Evolutionary conservation across 37 sponge, comb jelly and placozoan genomes (phyloP).

Genomic region (Halisarca cf. caerulea): DNA sequence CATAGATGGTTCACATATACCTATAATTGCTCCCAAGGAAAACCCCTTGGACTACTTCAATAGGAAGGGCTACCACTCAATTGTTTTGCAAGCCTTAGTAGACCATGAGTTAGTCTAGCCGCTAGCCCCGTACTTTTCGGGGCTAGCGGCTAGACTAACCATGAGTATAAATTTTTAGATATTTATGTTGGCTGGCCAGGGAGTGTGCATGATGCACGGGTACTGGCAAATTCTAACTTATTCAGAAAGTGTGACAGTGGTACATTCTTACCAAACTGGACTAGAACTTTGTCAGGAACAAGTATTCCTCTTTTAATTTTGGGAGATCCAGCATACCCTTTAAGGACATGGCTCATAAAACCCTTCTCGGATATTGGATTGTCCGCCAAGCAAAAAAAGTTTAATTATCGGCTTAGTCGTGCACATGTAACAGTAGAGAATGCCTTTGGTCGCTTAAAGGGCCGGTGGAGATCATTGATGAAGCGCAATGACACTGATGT

Average conservation of each 20-base stretch:
- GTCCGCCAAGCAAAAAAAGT: neutral
- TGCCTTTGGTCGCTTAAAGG: slow-evolving; percentile 27
- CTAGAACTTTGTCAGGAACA: neutral
- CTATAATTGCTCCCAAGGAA: neutral
- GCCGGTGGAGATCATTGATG: slow-evolving; percentile 23
- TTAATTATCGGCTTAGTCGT: slow-evolving; percentile 21
- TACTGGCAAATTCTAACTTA: slow-evolving; percentile 11
- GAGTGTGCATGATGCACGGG: slow-evolving; percentile 34
- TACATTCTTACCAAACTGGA: neutral
- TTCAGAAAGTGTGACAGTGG: neutral
- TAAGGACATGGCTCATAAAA: slow-evolving; percentile 14
- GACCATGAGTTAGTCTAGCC: too few species aligned
- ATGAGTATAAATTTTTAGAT: slow-evolving; percentile 20
- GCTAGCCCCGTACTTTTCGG: too few species aligned
- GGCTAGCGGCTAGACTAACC: too few species aligned
- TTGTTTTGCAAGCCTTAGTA: slow-evolving; percentile 10
- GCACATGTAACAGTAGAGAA: slow-evolving; percentile 12
- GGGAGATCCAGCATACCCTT: slow-evolving; percentile 62
- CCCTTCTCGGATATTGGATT: slow-evolving; percentile 19
- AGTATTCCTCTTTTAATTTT: slow-evolving; percentile 29
- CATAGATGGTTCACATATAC: slow-evolving; percentile 12
- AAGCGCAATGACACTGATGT: slow-evolving; percentile 8
- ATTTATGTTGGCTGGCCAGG: slow-evolving; percentile 28
- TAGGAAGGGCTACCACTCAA: slow-evolving; percentile 12
- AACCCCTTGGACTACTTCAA: slow-evolving; percentile 26